Evolutionary conservation across 2,797 vertebrate genomes (phyloP).

Genomic region (Hydrocynus forskahlii): DNA sequence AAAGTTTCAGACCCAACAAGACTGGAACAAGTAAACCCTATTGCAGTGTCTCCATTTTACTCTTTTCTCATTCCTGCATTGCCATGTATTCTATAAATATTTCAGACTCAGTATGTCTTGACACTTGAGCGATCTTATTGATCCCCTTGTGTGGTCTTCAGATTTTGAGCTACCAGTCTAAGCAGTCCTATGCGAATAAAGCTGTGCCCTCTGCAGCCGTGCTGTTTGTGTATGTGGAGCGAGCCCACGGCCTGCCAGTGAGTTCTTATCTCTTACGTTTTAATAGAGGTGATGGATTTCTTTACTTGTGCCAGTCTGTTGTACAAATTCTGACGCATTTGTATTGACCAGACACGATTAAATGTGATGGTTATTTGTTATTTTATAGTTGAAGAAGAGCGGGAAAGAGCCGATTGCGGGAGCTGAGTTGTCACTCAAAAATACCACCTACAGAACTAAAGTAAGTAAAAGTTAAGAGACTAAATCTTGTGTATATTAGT

Average conservation of each 20-base stretch:
- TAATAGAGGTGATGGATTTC: background rate
- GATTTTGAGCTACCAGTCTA: slow-evolving; percentile 84
- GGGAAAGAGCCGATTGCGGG: slow-evolving; percentile 85
- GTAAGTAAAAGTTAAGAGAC: slow-evolving; percentile 66
- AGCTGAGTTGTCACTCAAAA: slow-evolving; percentile 77
- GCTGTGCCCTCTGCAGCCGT: slow-evolving; percentile 81
- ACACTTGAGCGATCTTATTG: background rate
- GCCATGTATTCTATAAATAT: background rate
- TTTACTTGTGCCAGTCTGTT: background rate
- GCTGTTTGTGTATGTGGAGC: slow-evolving; percentile 88
- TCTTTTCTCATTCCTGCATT: too few species aligned
- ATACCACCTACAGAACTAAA: slow-evolving; percentile 83
- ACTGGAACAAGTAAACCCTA: slow-evolving; percentile 82
- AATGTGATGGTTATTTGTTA: background rate
- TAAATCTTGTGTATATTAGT: background rate
- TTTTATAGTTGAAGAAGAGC: slow-evolving; percentile 84
- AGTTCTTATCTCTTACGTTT: slow-evolving; percentile 58
- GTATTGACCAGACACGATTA: background rate
- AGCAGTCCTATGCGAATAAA: slow-evolving; percentile 85
- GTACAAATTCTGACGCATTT: background rate
- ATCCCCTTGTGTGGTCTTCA: slow-evolving; percentile 57
- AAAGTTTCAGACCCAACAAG: slow-evolving; percentile 74
- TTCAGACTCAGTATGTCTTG: background rate
- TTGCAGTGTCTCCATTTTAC: background rate
- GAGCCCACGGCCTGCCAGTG: slow-evolving; percentile 86